A percentile compares a stretch with the other conserved stretches of the same genome.
Evolutionary conservation across 2,113 vertebrate species (phyloP).

Genomic region (Brachypteracias leptosomus): DNA sequence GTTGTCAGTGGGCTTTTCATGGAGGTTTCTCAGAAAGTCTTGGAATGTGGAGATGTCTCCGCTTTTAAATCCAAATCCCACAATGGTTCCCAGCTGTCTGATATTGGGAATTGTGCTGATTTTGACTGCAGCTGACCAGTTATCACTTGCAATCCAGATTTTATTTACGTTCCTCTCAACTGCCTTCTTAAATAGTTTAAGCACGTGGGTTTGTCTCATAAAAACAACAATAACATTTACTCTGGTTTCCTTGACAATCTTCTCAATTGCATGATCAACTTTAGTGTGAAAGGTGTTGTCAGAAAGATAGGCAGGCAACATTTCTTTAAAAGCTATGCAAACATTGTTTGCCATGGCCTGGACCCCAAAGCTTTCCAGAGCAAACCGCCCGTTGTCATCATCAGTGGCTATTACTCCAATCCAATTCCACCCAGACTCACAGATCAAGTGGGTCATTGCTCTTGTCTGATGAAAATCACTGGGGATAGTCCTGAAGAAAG

Average conservation of each 20-base stretch:
- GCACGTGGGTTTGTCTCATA: conserved; percentile 78
- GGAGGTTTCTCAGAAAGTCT: conserved; percentile 76
- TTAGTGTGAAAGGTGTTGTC: conserved; percentile 61
- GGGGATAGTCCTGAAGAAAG: conserved; percentile 86
- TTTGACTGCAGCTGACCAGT: conserved; percentile 79
- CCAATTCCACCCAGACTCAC: conserved; percentile 82
- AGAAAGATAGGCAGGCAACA: conserved; percentile 80
- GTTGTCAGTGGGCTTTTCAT: conserved; percentile 7
- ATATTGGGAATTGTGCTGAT: conserved; percentile 72
- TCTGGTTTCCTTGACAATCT: conserved; percentile 74
- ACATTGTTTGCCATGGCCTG: conserved; percentile 76
- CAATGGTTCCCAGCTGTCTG: conserved; percentile 77
- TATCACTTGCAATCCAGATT: conserved; percentile 90
- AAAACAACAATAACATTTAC: conserved; percentile 88
- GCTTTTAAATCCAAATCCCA: conserved; percentile 86
- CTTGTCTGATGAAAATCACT: conserved; percentile 84
- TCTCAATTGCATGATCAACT: conserved; percentile 68
- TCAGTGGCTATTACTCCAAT: conserved; percentile 84
- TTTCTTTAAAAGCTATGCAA: conserved; percentile 85
- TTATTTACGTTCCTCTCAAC: conserved; percentile 71
- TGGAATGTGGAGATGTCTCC: conserved; percentile 74
- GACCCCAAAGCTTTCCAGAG: conserved; percentile 78
- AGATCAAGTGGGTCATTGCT: conserved; percentile 84
- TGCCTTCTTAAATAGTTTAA: conserved; percentile 75
- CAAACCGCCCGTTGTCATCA: conserved; percentile 84